phyloP scores from a whole-genome alignment of 2,113 vertebrate genomes.

The Coracopsis vasa region DNA sequence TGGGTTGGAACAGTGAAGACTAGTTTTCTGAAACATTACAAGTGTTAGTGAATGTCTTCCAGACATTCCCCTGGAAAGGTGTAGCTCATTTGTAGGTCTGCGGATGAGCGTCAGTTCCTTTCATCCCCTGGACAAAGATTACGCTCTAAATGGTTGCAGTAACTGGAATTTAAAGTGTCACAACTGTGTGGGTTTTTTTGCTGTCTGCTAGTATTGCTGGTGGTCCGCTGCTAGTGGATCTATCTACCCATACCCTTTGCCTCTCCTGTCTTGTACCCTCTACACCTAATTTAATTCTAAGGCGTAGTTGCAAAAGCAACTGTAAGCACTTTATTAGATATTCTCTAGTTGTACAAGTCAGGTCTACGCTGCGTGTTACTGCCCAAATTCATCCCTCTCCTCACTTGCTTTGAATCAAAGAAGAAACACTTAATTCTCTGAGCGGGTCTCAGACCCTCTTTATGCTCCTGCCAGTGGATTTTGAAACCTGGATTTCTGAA shows the following conservation, averaged over 20 bases:
- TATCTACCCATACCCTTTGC: neutral
- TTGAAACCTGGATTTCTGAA: neutral
- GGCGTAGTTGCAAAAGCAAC: neutral
- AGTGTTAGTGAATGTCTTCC: neutral
- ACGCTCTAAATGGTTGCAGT: accelerated
- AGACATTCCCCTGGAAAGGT: neutral
- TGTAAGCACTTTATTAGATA: neutral
- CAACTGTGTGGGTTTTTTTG: neutral
- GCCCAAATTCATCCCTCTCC: neutral
- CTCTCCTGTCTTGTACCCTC: neutral
- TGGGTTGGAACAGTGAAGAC: neutral
- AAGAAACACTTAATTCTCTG: neutral
- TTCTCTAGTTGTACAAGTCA: neutral
- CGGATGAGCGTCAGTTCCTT: neutral
- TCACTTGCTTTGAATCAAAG: neutral
- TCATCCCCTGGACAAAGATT: neutral
- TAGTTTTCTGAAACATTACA: neutral
- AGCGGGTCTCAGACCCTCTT: neutral
- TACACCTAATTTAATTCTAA: neutral
- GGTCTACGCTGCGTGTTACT: neutral
- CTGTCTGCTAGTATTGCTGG: neutral
- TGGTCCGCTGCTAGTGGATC: neutral
- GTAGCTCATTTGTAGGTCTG: neutral
- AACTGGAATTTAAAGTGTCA: neutral
- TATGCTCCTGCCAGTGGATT: neutral